These are phyloP conservation scores for Homarus gammarus DNA, from an alignment of 2,888 invertebrate genomes.

Conservation along the genomic window DNA sequence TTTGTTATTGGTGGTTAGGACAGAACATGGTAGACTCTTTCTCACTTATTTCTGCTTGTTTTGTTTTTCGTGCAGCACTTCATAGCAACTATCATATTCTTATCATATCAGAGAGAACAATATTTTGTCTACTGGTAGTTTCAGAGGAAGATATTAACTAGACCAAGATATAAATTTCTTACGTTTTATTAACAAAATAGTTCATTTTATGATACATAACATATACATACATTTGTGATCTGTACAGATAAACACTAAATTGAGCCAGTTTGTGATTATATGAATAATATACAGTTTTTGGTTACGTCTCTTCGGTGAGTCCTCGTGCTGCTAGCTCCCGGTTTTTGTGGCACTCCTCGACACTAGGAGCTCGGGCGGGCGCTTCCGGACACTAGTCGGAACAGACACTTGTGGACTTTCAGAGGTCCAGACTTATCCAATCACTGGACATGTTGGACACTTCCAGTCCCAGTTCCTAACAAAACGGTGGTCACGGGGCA, in stretches of 20 bases:
- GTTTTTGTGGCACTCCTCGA: background rate
- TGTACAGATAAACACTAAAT: constrained; percentile 59
- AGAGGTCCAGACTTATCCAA: background rate
- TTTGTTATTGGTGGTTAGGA: background rate
- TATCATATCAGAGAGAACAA: background rate
- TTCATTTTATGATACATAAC: constrained; percentile 46
- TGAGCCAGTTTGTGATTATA: constrained; percentile 25
- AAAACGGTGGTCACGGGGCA: constrained; percentile 1
- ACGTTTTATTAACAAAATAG: constrained; percentile 63
- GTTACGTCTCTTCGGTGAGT: constrained; percentile 6
- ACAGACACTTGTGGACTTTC: background rate
- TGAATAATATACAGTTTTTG: constrained; percentile 39
- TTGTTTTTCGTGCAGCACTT: background rate
- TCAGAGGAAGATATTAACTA: background rate
- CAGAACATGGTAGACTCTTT: background rate
- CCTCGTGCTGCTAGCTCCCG: background rate
- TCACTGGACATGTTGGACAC: background rate
- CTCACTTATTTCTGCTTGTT: background rate
- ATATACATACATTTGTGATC: constrained; percentile 23
- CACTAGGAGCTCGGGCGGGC: background rate
- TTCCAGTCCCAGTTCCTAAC: background rate
- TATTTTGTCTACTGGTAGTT: background rate
- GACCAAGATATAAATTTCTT: constrained; percentile 23
- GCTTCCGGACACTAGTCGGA: background rate
- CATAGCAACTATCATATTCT: background rate